Evolutionary conservation across 2,113 vertebrate species (phyloP), one percentile per base, ranked within the genome.

Genomic region (Ptilonorhynchus violaceus): DNA sequence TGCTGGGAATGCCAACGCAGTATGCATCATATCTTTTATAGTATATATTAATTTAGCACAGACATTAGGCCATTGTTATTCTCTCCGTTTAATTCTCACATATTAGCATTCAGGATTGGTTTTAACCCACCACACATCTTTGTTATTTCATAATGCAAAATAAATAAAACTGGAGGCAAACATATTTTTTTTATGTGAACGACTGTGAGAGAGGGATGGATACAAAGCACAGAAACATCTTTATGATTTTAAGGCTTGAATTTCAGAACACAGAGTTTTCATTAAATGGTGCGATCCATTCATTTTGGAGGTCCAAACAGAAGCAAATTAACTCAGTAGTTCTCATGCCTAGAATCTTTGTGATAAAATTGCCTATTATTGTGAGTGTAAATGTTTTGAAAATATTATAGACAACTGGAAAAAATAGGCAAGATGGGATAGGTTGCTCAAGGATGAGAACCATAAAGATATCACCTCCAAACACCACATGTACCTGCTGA

Each of bases 351-450:
- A 96, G 84, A 93, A 83, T 96, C 92, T 95, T 89, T 91, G 86
- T 94, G 89, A 95, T 85, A 94, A 96, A 97, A 97, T 91, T 84
- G 78, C 91, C 69, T 91, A 72, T 96, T 97, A 96, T 92, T 88
- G 81, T 91, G 15, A 88, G 39, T 76, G 86, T 88, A 94, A 93
- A 88, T 75, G 35, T 95, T 97, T 96, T 81, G 55, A 96, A 97
- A 97, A 93, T 93, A 97, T 53, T 77, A 68, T 50, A 55, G 67
- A 84, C 85, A 93, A 85, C 37, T 59, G 64, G 69, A 75, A 86
- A 87, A 85, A 84, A 80, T 19, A 76, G 30, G 24, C 89, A 91
- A 87, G 78, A 70, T 4, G 47, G 85, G 37, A 63, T 79, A 81
- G 49, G 76, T 79, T 94, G 60, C 49, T 91, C 60, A 75, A 78